Evolutionary conservation across 2,113 vertebrate species (phyloP), one percentile per base, ranked within the genome.

Genomic region (Erythrocercus mccallii): DNA sequence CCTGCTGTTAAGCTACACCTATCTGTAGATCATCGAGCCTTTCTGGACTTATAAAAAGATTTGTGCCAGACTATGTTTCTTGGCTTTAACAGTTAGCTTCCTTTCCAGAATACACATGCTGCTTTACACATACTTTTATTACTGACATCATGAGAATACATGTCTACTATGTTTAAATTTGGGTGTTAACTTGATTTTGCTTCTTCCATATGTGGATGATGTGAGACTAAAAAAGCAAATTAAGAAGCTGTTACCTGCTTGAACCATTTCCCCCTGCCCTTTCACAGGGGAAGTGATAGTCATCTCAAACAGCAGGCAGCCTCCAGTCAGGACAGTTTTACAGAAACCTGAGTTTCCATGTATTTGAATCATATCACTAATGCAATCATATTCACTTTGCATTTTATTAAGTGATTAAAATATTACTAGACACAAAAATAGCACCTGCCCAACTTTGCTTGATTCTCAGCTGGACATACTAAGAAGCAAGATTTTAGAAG

Each of bases 111-210:
- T 97, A 97, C 17, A 97, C 97, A 97, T 77, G 85, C 94, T 97
- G 96, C 90, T 98, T 97, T 97, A 95, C 88, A 94, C 97, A 97
- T 98, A 95, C 94, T 98, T 98, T 92, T 91, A 95, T 97, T 95
- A 98, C 97, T 98, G 97, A 98, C 97, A 97, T 98, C 98, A 98
- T 98, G 97, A 97, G 97, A 98, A 97, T 94, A 96, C 90, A 96
- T 94, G 70, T 90, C 92, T 95, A 66, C 92, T 94, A 51, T 96
- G 96, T 97, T 98, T 98, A 97, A 97, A 97, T 57, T 97, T 97
- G 97, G 95, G 95, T 97, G 95, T 96, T 97, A 97, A 97, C 96
- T 80, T 74, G 95, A 90, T 83, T 94, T 93, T 86, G 21, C 80
- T 95, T 92, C 96, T 98, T 97, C 97, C 96, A 86, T 70, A 97